These are phyloP conservation scores for Engraulis encrasicolus DNA, from an alignment of 2,113 vertebrate species.

Conservation along the genomic window DNA sequence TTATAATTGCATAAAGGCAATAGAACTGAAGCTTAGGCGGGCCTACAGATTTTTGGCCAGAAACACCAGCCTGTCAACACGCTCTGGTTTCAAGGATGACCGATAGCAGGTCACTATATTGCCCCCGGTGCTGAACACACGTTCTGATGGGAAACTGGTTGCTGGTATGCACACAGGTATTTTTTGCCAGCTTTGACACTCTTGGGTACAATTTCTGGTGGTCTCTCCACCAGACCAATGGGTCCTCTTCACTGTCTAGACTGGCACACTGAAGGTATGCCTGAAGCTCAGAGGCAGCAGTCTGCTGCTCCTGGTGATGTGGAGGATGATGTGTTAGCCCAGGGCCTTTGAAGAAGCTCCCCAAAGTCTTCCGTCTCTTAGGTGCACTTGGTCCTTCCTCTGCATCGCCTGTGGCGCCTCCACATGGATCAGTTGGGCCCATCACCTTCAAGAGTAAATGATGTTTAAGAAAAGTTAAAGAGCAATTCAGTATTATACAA, in stretches of 20 bases:
- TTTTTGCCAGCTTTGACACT: not conserved
- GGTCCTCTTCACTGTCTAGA: not conserved
- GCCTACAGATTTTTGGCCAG: too few relatives aligned
- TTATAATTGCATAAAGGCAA: too few relatives aligned
- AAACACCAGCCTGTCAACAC: too few relatives aligned
- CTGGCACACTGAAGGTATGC: not conserved
- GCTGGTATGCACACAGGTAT: too few relatives aligned
- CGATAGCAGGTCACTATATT: too few relatives aligned
- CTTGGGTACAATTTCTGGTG: not conserved
- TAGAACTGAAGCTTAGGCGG: too few relatives aligned
- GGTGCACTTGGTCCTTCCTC: not conserved
- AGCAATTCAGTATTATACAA: slow-evolving; percentile 16
- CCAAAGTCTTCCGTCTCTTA: not conserved
- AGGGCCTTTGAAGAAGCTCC: not conserved
- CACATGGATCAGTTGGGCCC: slow-evolving; percentile 33
- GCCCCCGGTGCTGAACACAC: too few relatives aligned
- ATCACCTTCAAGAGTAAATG: slow-evolving; percentile 26
- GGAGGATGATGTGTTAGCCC: too few relatives aligned
- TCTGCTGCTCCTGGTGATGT: too few relatives aligned
- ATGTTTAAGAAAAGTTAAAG: not conserved
- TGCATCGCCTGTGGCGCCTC: slow-evolving; percentile 7
- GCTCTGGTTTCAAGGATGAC: too few relatives aligned
- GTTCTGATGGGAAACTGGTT: too few relatives aligned
- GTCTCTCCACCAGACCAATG: not conserved
- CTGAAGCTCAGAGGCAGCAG: too few relatives aligned